Base-by-base conservation (phyloP, 1,140 invertebrate genomes). In the Drosophila willistoni region DNA sequence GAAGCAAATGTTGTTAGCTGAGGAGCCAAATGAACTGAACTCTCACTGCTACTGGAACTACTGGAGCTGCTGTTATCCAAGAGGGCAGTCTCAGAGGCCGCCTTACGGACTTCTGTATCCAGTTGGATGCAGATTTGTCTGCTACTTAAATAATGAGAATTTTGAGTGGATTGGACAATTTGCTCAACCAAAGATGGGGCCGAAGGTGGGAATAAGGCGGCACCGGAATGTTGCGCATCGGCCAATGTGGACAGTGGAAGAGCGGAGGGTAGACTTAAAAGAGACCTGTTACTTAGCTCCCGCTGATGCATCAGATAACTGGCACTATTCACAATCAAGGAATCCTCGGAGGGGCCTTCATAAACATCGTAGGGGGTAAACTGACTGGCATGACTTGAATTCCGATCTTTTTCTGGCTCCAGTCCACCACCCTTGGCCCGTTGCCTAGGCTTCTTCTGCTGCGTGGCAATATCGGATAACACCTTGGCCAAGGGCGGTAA, bases 331-430 rank as follows among this genome's bases (percentile, higher is more conserved):
- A 44, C 68, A 2, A 77, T 60, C 0, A 87, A 65, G 0, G 84
- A 73, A 56, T 87, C 83, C 54, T 87, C 83, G 7, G 83, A 87
- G 0, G 84, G 83, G 13, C 84, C 83, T 0, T 87, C 83, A 42
- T 87, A 87, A 7, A 57, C 2, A 0, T 89, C 64, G 7, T 77
- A 87, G 0, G 83, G 83, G 3, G 51, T 17, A 34, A 89, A 86
- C 29, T 86, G 83, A 13, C 57, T 87, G 39, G 68, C 65, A 12
- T 29, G n/a, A 14, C 55, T 64, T 1, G 34, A 33, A 7, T 17
- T 7, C 9, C 33, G 10, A 9, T 55, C 44, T 55, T 6, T n/a
- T 12, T 67, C 25, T n/a, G 42, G 33, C 6, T 17, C 4, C 2
- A 66, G 9, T 0, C 75, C 76, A 22, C 68, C 72, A 6, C 79